phyloP scores from a whole-genome alignment of 2,113 vertebrate genomes.

The Todiramphus chloris region DNA sequence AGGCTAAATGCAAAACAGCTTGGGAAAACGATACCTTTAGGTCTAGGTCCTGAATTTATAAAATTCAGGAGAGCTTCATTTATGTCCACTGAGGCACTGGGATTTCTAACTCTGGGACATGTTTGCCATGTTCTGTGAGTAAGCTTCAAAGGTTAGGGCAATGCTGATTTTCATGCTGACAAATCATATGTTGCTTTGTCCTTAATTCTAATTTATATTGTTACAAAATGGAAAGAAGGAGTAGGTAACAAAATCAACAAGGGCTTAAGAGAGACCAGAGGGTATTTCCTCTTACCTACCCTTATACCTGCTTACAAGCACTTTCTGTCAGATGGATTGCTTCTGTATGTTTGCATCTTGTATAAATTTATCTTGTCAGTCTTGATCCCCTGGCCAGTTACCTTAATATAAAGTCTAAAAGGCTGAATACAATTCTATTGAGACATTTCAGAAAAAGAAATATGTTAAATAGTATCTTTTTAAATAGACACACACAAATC shows the following conservation, averaged over 20 bases:
- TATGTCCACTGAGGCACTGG: too few species aligned
- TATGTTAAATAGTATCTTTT: not conserved
- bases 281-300: not conserved
- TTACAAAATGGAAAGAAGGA: not conserved
- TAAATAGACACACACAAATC: not conserved
- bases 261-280: not conserved
- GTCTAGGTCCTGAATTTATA: not conserved
- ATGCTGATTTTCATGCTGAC: not conserved
- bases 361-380: not conserved
- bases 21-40: not conserved
- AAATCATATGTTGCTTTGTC: not conserved
- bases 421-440: fast-evolving
- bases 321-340: not conserved
- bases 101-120: fast-evolving
- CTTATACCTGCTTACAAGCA: fast-evolving
- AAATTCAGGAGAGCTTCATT: not conserved
- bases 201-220: not conserved
- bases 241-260: not conserved
- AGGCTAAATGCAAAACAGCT: not conserved
- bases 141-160: not conserved
- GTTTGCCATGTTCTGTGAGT: not conserved
- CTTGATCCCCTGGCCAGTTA: not conserved
- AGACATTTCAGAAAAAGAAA: not conserved
- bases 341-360: not conserved
- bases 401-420: not conserved